These are phyloP conservation scores for Panagrolaimus sp. DNA, from an alignment of 1,140 invertebrate species.

Conservation along the genomic window DNA sequence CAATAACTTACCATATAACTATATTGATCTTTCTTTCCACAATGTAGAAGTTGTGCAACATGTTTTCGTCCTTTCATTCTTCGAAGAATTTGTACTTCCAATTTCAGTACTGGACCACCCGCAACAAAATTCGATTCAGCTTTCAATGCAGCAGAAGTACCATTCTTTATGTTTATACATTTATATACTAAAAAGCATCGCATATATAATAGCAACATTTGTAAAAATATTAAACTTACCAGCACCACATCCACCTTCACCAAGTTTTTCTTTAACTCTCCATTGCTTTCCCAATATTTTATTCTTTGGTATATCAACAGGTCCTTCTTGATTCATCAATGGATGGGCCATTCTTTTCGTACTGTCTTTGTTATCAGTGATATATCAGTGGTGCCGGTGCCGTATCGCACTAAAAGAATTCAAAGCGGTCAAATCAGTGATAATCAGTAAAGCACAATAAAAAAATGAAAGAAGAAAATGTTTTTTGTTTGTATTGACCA, in stretches of 20 bases:
- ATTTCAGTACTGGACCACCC: conserved; percentile 34
- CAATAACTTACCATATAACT: conserved; percentile 16
- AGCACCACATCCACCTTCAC: conserved; percentile 23
- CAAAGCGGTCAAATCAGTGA: no score
- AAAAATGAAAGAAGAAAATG: no score
- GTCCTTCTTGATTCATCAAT: no score
- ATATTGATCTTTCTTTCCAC: conserved; percentile 29
- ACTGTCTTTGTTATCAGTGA: no score
- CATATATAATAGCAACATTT: no score
- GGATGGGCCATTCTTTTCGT: no score
- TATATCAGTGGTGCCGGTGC: no score
- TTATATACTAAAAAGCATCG: no score
- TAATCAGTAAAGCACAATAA: no score
- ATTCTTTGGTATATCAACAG: conserved; percentile 30
- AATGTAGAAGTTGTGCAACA: conserved; percentile 28
- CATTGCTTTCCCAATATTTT: conserved; percentile 31
- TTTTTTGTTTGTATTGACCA: no score
- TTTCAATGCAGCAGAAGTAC: conserved; percentile 17
- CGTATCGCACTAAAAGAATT: no score
- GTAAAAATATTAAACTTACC: no score
- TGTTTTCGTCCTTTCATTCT: conserved; percentile 19
- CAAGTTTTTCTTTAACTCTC: conserved; percentile 34
- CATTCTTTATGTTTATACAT: conserved; percentile 28
- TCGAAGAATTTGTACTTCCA: conserved; percentile 36
- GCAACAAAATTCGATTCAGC: conserved; percentile 34